These are phyloP conservation scores for Australoheros scitulus DNA, from an alignment of 2,113 vertebrate genomes.

Conservation along the genomic window DNA sequence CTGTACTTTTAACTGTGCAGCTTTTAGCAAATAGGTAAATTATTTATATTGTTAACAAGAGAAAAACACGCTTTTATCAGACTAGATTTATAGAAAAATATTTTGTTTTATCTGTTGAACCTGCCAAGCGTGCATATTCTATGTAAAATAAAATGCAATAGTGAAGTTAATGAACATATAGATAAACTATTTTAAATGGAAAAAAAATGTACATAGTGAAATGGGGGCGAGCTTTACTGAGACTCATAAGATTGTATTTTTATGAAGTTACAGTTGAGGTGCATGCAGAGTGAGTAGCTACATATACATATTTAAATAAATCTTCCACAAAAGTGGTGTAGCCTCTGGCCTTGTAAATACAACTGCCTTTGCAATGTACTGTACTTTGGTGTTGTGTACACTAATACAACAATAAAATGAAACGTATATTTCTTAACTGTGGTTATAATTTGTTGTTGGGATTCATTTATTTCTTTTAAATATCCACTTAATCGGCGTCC, in stretches of 20 bases:
- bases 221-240: constrained; percentile 44
- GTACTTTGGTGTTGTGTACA: constrained; percentile 82
- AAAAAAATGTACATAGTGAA: constrained; percentile 75
- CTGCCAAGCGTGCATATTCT: constrained; percentile 84
- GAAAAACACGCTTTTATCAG: constrained; percentile 83
- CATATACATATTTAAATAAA: constrained; percentile 83
- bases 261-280: constrained; percentile 77
- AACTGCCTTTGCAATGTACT: constrained; percentile 85
- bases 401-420: constrained; percentile 75
- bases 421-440: constrained; percentile 56
- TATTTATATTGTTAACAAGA: constrained; percentile 89
- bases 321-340: constrained; percentile 80
- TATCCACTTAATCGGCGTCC: background rate
- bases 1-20: constrained; percentile 88
- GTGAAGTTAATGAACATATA: constrained; percentile 76
- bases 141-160: constrained; percentile 83
- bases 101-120: constrained; percentile 79
- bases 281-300: constrained; percentile 81
- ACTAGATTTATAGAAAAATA: constrained; percentile 83
- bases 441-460: background rate
- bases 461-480: background rate
- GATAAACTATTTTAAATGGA: constrained; percentile 78
- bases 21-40: constrained; percentile 81
- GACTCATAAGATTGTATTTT: constrained; percentile 74
- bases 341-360: constrained; percentile 91